Evolutionary conservation across 2,113 vertebrate species (phyloP), one percentile per base, ranked within the genome.

Genomic region (Pygathrix nemaeus): DNA sequence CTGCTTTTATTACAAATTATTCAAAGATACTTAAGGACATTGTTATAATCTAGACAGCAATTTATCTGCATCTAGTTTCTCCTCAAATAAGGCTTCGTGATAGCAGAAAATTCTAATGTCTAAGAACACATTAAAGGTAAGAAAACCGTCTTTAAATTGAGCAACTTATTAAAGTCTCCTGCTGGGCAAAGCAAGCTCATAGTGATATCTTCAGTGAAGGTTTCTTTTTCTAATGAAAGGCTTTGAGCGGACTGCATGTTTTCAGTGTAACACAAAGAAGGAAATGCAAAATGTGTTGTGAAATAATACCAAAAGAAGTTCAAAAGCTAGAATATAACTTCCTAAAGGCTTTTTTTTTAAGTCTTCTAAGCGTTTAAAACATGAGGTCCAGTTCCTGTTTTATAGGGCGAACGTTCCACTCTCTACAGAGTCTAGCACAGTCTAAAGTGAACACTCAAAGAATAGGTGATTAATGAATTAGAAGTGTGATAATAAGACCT

Each of bases 221-320:
- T 92, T 96, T 96, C 73, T 85, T 94, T 83, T 97, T 92, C 88
- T 97, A 97, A 98, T 92, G 89, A 97, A 98, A 96, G 86, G 55
- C 86, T 95, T 84, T 55, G 23, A 97, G 76, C 43, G 72, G 61
- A 94, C 27, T 72, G 40, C 55, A 43, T 97, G 48, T 94, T 96
- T 97, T 75, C 90, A 95, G 85, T 88, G 80, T 48, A 97, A 90
- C 79, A 93, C 52, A 93, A 88, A 97, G 85, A 95, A 93, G 55
- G 52, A 97, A 96, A 96, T 88, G 50, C 90, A 96, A 97, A 97
- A 95, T 92, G 45, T 88, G 61, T 86, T 97, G 75, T 91, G 82
- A 97, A 98, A 94, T 95, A 97, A 94, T 70, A 95, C 76, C 94
- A 96, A 97, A 86, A 80, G 45, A 96, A 96, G 92, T 97, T 95